Conservation (phyloP, 2,113 vertebrate species). For the Alces alces region DNA sequence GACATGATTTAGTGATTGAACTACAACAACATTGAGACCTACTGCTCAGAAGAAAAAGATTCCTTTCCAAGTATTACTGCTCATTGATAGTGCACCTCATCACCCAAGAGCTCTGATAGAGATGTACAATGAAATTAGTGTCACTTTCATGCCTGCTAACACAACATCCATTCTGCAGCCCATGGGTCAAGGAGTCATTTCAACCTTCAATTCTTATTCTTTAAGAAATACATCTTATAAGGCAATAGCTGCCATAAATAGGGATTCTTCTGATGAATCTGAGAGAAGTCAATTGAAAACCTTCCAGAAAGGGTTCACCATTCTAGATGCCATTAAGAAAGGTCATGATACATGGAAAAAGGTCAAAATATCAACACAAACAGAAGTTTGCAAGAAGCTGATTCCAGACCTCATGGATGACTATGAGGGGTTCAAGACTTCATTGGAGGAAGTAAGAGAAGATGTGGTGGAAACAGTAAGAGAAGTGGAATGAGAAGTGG, state of each 20-base stretch:
- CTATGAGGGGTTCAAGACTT: not conserved
- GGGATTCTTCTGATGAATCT: not conserved
- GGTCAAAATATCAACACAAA: not conserved
- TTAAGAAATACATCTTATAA: not conserved
- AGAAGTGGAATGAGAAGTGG: not conserved
- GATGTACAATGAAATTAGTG: not conserved
- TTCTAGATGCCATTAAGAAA: not conserved
- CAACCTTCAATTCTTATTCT: not conserved
- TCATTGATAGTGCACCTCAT: not conserved
- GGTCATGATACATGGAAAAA: not conserved
- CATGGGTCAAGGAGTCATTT: not conserved
- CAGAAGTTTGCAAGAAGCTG: not conserved
- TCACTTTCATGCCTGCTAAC: not conserved
- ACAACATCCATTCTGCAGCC: not conserved
- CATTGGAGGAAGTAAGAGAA: not conserved
- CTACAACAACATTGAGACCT: not conserved
- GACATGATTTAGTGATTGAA: not conserved
- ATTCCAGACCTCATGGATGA: not conserved
- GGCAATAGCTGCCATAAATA: not conserved
- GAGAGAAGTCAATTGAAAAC: not conserved
- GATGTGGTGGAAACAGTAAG: not conserved
- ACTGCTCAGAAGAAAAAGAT: not conserved
- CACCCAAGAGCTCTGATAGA: not conserved
- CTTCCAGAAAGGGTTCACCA: not conserved
- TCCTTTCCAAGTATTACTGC: not conserved